These are phyloP conservation scores for Laspeyria flexula DNA, from an alignment of 2,888 invertebrate genomes.

Conservation along the genomic window DNA sequence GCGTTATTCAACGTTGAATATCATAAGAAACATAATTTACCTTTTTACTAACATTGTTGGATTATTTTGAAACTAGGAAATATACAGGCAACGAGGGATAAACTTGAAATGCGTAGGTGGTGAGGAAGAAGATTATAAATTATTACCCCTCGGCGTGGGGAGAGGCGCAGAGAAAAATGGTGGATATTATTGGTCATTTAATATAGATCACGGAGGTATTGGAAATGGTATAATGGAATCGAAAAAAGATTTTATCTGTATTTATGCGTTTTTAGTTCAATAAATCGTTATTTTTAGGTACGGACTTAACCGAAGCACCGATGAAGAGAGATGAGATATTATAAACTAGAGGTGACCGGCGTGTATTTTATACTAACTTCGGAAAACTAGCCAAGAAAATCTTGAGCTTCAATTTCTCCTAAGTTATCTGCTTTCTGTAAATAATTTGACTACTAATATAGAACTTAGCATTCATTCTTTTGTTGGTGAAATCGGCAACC, in stretches of 20 bases:
- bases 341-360: no score
- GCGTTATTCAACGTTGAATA: conserved; percentile 6
- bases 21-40: conserved; percentile 17
- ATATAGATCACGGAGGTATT: conserved; percentile 7
- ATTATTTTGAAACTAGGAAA: conserved; percentile 19
- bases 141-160: conserved; percentile 43
- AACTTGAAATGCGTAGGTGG: conserved; percentile 43
- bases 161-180: conserved; percentile 43
- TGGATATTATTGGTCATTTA: conserved; percentile 39
- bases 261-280: neutral
- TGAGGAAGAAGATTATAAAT: conserved; percentile 46
- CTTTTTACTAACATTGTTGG: conserved; percentile 16
- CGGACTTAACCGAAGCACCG: neutral
- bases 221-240: conserved; percentile 1
- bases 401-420: no score
- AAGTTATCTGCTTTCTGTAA: no score
- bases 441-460: no score
- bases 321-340: neutral
- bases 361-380: no score
- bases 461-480: no score
- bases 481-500: no score
- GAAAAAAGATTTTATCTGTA: neutral
- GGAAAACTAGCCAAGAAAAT: no score
- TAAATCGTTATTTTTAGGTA: neutral
- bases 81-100: conserved; percentile 36